Conservation (phyloP, 2,888 invertebrate species). For the Drosophila parthenogenetica region DNA sequence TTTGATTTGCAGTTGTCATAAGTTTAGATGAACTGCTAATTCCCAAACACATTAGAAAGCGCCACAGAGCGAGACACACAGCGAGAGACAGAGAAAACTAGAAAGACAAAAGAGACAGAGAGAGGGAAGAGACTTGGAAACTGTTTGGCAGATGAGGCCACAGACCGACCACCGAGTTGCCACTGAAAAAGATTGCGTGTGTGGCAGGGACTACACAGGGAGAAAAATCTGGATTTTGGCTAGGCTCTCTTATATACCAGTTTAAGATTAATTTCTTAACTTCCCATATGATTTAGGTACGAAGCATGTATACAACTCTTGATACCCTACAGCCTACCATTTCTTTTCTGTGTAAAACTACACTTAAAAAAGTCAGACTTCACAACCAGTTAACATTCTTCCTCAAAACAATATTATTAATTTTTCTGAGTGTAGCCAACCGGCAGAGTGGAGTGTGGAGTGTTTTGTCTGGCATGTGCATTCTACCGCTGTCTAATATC, state of each 20-base stretch:
- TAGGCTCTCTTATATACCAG: too few relatives aligned
- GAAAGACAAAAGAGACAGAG: background rate
- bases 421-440: background rate
- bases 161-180: conserved; percentile 24
- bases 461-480: conserved; percentile 46
- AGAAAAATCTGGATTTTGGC: background rate
- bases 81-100: conserved; percentile 4
- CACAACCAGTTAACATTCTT: too few relatives aligned
- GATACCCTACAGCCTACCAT: too few relatives aligned
- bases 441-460: background rate
- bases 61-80: conserved; percentile 38
- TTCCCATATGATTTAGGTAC: too few relatives aligned
- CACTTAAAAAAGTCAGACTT: too few relatives aligned
- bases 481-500: conserved; percentile 68
- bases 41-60: conserved; percentile 80
- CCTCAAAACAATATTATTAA: too few relatives aligned
- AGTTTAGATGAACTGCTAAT: conserved; percentile 82
- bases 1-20: conserved; percentile 81
- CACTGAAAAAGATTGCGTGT: conserved; percentile 24
- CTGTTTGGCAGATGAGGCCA: conserved; percentile 32
- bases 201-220: background rate
- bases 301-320: too few relatives aligned
- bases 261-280: too few relatives aligned
- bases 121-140: conserved; percentile 9
- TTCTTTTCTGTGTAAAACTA: too few relatives aligned